Conservation (phyloP, 2,797 vertebrate species). For the Ambastaia sidthimunki region DNA sequence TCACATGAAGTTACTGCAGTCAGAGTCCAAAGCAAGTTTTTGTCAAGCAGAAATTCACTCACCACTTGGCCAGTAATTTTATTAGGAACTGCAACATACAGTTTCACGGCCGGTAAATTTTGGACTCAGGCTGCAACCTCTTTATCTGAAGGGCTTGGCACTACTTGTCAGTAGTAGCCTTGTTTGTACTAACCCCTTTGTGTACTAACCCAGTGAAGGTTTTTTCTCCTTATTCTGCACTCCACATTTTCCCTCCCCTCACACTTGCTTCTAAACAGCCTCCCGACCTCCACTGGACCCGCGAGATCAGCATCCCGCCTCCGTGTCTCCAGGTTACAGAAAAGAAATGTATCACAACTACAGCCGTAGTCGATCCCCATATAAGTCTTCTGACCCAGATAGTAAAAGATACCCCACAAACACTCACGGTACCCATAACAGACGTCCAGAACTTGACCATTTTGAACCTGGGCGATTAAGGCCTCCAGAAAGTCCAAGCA, state of each 20-base stretch:
- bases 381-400: slow-evolving; percentile 57
- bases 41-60: not conserved
- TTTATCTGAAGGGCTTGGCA: not conserved
- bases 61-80: not conserved
- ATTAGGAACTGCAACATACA: too few species aligned
- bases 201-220: slow-evolving; percentile 63
- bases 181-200: slow-evolving; percentile 56
- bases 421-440: slow-evolving; percentile 12
- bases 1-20: not conserved
- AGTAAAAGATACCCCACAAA: slow-evolving; percentile 29
- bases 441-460: slow-evolving; percentile 30
- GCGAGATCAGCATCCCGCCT: slow-evolving; percentile 50
- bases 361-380: slow-evolving; percentile 61
- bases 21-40: not conserved
- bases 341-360: slow-evolving; percentile 23
- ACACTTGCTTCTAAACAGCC: slow-evolving; percentile 61
- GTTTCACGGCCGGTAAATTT: not conserved
- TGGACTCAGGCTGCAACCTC: not conserved
- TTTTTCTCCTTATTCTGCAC: slow-evolving; percentile 52
- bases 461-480: slow-evolving; percentile 70
- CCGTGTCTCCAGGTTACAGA: slow-evolving; percentile 50
- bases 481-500: slow-evolving; percentile 67
- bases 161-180: not conserved
- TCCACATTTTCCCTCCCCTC: slow-evolving; percentile 52
- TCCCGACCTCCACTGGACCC: slow-evolving; percentile 60